Percentiles rank a stretch among this genome's conserved stretches.
Conservation (phyloP, 2,888 invertebrate genomes). For the Eupelmus urozonus region DNA sequence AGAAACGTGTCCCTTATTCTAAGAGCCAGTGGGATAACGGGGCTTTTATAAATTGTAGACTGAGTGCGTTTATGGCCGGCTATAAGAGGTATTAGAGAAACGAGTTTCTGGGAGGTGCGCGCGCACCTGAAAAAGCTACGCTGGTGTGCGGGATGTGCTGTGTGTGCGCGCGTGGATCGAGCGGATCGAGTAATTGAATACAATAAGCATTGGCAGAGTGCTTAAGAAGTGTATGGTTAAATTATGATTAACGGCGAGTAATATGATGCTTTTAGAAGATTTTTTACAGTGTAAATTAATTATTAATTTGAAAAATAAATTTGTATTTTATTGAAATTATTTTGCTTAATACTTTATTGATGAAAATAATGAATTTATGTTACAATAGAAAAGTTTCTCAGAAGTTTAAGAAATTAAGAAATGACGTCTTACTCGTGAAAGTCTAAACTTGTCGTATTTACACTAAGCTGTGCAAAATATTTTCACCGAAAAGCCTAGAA, state of each 20-base stretch:
- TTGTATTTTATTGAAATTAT: no score
- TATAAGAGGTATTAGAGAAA: no score
- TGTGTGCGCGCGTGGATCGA: not conserved
- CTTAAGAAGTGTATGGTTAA: no score
- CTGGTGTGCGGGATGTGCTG: not conserved
- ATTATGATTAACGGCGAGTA: no score
- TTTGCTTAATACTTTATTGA: no score
- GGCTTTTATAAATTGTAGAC: conserved; percentile 20
- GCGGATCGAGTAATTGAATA: conserved; percentile 14
- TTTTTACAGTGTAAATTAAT: not conserved
- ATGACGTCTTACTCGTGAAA: no score
- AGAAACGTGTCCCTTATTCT: conserved; percentile 17
- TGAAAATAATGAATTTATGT: no score
- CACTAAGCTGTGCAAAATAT: not conserved
- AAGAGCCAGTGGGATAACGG: conserved; percentile 28
- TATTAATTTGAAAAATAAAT: no score
- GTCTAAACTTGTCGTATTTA: not conserved
- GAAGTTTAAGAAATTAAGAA: no score
- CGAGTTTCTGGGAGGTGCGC: no score
- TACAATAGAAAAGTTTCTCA: no score
- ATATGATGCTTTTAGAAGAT: not conserved
- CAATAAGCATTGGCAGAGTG: not conserved
- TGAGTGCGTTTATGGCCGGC: not conserved
- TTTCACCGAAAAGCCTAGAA: no score
- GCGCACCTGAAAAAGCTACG: not conserved